phyloP scores from a whole-genome alignment of 2,797 vertebrate species.

The Chelmon rostratus region DNA sequence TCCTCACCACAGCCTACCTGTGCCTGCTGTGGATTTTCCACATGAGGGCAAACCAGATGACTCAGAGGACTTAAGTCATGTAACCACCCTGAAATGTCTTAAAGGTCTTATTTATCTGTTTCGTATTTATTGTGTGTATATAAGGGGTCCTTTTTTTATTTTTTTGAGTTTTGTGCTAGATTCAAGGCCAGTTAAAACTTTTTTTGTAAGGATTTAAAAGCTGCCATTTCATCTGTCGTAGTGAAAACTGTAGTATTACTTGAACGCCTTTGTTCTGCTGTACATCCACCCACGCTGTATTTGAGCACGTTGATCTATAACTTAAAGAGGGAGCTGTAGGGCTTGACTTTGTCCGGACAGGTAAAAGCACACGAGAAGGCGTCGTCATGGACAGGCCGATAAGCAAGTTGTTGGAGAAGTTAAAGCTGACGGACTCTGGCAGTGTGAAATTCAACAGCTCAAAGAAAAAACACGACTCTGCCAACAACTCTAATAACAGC shows the following conservation, averaged over 20 bases:
- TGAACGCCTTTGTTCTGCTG: conserved; percentile 71
- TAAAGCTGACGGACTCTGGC: conserved; percentile 89
- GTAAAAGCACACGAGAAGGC: conserved; percentile 9
- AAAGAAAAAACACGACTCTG: conserved; percentile 86
- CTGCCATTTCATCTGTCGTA: conserved; percentile 61
- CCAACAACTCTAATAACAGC: conserved; percentile 87
- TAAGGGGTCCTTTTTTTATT: conserved; percentile 30
- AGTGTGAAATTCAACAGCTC: conserved; percentile 89
- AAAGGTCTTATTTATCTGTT: conserved; percentile 80
- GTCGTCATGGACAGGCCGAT: conserved; percentile 88
- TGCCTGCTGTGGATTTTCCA: conserved; percentile 64
- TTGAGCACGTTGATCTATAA: conserved; percentile 61
- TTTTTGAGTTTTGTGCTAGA: conserved; percentile 13
- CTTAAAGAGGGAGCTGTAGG: conserved; percentile 16
- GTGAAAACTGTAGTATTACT: conserved; percentile 65
- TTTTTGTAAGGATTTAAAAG: conserved; percentile 23
- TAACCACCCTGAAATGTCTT: conserved; percentile 77
- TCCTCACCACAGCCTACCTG: conserved; percentile 62
- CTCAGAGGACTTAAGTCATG: conserved; percentile 73
- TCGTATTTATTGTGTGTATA: conserved; percentile 79
- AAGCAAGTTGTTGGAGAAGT: conserved; percentile 89
- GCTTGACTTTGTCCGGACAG: conserved; percentile 38
- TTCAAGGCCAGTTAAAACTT: conserved; percentile 52
- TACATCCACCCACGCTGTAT: conserved; percentile 70
- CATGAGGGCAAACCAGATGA: conserved; percentile 72